Evolutionary conservation across 2,113 vertebrate genomes (phyloP).

Genomic region (Oncorhynchus keta): DNA sequence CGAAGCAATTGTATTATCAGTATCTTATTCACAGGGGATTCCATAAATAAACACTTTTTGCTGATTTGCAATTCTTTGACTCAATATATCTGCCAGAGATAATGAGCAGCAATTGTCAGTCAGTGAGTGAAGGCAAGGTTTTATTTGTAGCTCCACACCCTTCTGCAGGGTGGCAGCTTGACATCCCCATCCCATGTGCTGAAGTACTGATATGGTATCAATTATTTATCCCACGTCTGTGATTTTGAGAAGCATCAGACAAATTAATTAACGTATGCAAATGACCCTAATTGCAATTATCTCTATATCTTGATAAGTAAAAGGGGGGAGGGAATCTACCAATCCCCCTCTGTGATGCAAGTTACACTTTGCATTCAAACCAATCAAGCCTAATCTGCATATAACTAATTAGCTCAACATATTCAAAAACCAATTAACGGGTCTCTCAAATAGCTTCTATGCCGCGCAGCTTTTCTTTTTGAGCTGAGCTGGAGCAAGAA

Average conservation of each 20-base stretch:
- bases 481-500: not conserved
- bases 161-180: constrained; percentile 20
- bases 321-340: constrained; percentile 36
- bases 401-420: constrained; percentile 64
- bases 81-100: not conserved
- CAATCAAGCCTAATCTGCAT: constrained; percentile 64
- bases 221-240: constrained; percentile 57
- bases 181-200: constrained; percentile 30
- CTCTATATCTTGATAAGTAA: constrained; percentile 64
- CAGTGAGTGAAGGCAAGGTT: not conserved
- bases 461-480: not conserved
- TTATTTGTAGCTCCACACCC: not conserved
- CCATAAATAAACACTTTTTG: not conserved
- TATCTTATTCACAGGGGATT: not conserved
- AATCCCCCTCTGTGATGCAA: constrained; percentile 48
- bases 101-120: not conserved
- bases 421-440: constrained; percentile 68
- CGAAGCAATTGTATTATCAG: not conserved
- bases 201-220: constrained; percentile 45
- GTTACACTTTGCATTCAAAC: constrained; percentile 59
- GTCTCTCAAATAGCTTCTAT: constrained; percentile 47
- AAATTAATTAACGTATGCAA: constrained; percentile 71
- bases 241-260: constrained; percentile 55
- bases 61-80: not conserved
- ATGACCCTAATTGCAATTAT: constrained; percentile 71